Evolutionary conservation across 2,113 vertebrate genomes (phyloP).

Genomic region (Nerophis lumbriciformis): DNA sequence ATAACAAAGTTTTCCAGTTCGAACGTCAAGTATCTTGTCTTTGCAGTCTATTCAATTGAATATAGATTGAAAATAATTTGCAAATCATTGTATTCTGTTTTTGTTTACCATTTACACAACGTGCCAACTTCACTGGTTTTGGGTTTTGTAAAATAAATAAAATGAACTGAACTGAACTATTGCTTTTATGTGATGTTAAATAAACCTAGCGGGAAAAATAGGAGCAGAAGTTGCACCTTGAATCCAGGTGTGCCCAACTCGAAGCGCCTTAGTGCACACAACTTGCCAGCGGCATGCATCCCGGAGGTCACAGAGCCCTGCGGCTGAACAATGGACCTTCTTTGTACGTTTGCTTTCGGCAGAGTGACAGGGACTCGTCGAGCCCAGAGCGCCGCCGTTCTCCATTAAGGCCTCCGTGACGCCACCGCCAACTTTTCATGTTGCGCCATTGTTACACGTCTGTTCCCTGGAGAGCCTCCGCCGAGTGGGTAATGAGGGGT

Average conservation of each 20-base stretch:
- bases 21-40: too few relatives aligned
- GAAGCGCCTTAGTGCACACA: constrained; percentile 3
- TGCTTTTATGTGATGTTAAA: too few relatives aligned
- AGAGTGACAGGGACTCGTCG: constrained; percentile 53
- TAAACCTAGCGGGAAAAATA: background rate
- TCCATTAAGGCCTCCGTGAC: constrained; percentile 55
- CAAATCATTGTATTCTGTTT: too few relatives aligned
- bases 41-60: too few relatives aligned
- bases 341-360: constrained; percentile 52
- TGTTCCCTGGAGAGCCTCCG: constrained; percentile 53
- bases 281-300: constrained; percentile 19
- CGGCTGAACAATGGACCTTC: constrained; percentile 51
- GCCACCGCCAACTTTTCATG: constrained; percentile 59
- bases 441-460: constrained; percentile 54
- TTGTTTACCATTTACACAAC: too few relatives aligned
- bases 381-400: constrained; percentile 13
- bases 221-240: background rate
- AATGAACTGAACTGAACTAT: too few relatives aligned
- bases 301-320: constrained; percentile 42
- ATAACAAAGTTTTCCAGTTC: too few relatives aligned
- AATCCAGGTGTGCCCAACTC: constrained; percentile 10
- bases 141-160: too few relatives aligned
- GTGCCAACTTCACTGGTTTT: too few relatives aligned
- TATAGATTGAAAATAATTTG: too few relatives aligned
- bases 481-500: constrained; percentile 69